phyloP scores from a whole-genome alignment of 2,113 vertebrate genomes.

The Larimichthys crocea region DNA sequence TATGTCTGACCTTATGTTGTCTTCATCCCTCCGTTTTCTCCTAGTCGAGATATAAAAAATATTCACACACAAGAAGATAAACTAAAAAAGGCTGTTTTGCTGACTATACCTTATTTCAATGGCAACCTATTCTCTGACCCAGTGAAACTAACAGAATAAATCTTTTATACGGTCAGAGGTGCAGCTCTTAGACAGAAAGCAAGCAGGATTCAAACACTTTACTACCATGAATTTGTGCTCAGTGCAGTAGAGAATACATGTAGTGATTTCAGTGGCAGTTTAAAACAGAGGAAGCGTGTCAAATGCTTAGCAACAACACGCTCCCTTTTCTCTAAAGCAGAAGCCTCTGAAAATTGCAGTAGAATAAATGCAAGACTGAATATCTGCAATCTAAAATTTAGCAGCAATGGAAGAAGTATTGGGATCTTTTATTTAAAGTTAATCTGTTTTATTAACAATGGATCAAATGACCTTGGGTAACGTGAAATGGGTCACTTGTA shows the following conservation, averaged over 20 bases:
- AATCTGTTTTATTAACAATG: slow-evolving; percentile 19
- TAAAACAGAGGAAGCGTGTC: slow-evolving; percentile 42
- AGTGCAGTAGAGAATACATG: slow-evolving; percentile 36
- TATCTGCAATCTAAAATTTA: not conserved
- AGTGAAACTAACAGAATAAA: slow-evolving; percentile 45
- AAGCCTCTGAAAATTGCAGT: slow-evolving; percentile 27
- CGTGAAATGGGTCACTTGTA: not conserved
- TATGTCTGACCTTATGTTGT: slow-evolving; percentile 22
- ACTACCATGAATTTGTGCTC: slow-evolving; percentile 21
- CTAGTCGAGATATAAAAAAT: not conserved
- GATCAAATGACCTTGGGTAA: slow-evolving; percentile 1
- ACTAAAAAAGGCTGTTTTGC: slow-evolving; percentile 23
- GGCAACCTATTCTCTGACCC: slow-evolving; percentile 40
- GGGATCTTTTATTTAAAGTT: slow-evolving; percentile 30
- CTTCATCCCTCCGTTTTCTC: not conserved
- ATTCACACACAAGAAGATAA: not conserved
- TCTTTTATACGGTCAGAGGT: slow-evolving; percentile 51
- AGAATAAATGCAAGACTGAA: slow-evolving; percentile 5
- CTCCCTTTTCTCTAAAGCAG: slow-evolving; percentile 17
- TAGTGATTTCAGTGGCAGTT: slow-evolving; percentile 44
- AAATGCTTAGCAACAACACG: slow-evolving; percentile 48
- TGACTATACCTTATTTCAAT: slow-evolving; percentile 41
- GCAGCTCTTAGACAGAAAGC: slow-evolving; percentile 7
- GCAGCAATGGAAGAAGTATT: not conserved
- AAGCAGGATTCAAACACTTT: slow-evolving; percentile 38